phyloP scores from a whole-genome alignment of 2,113 vertebrate species.

The Spermophilus dauricus region DNA sequence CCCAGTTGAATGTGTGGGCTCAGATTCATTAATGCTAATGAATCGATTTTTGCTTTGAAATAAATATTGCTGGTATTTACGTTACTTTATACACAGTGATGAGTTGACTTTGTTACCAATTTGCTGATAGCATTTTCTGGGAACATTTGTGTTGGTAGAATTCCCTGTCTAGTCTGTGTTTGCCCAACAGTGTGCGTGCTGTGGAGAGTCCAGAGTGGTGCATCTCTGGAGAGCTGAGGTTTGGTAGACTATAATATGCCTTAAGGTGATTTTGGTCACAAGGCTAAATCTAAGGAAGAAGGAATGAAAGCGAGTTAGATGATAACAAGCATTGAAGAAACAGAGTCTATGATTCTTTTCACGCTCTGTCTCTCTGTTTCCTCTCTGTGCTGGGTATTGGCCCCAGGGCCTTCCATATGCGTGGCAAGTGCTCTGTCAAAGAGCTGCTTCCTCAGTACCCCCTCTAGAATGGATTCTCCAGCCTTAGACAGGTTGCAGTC shows the following conservation, averaged over 20 bases:
- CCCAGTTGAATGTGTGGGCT: neutral
- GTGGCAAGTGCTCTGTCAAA: neutral
- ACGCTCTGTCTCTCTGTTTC: neutral
- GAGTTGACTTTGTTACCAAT: conserved; percentile 1
- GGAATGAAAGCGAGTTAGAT: neutral
- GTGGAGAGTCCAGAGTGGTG: neutral
- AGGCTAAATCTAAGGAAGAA: neutral
- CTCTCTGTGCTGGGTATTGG: neutral
- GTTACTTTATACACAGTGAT: neutral
- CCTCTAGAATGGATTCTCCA: neutral
- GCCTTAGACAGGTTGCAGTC: neutral
- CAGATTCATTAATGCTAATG: conserved; percentile 12
- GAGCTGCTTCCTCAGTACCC: neutral
- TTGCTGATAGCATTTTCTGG: conserved; percentile 30
- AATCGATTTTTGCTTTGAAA: neutral
- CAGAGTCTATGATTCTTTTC: neutral
- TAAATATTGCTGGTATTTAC: conserved; percentile 16
- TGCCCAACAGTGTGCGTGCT: neutral
- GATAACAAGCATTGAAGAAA: neutral
- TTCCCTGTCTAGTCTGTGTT: neutral
- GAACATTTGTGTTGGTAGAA: conserved; percentile 4
- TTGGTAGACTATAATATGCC: neutral
- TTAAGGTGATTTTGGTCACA: neutral
- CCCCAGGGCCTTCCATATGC: neutral
- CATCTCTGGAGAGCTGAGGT: neutral